phyloP scores from a whole-genome alignment of 2,797 vertebrate genomes.

The Diglossa cyanea region DNA sequence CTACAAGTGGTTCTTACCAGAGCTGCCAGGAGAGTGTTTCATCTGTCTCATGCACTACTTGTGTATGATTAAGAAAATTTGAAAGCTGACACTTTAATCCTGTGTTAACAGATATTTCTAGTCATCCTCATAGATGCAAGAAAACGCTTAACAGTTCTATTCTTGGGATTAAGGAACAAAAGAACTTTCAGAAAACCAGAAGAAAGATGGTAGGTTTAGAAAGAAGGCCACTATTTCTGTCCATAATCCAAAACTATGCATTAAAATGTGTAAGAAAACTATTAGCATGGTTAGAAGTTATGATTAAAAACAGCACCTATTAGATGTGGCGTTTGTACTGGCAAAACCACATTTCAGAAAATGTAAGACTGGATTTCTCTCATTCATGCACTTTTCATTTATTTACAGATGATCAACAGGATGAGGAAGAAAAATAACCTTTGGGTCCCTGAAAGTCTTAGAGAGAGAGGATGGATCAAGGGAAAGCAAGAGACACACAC shows the following conservation, averaged over 20 bases:
- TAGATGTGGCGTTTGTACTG: background rate
- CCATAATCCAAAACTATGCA: background rate
- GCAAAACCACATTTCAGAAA: background rate
- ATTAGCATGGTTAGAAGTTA: background rate
- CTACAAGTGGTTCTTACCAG: background rate
- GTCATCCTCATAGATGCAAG: background rate
- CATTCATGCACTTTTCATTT: background rate
- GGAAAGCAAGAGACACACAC: background rate
- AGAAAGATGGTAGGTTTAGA: background rate
- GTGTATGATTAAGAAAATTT: background rate
- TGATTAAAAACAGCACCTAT: background rate
- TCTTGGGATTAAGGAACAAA: constrained; percentile 26
- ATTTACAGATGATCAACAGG: background rate
- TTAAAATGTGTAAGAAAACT: background rate
- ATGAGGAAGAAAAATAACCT: background rate
- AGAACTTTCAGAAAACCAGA: constrained; percentile 28
- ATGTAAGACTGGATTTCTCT: background rate
- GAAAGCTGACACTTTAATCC: background rate
- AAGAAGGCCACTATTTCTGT: background rate
- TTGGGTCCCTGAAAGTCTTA: background rate
- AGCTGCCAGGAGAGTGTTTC: background rate
- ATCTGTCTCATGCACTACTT: background rate
- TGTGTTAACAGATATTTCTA: background rate
- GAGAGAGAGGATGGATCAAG: background rate
- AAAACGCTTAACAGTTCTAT: background rate